Evolutionary conservation across 2,797 vertebrate genomes (phyloP).

Genomic region (Brotogeris chrysoptera): DNA sequence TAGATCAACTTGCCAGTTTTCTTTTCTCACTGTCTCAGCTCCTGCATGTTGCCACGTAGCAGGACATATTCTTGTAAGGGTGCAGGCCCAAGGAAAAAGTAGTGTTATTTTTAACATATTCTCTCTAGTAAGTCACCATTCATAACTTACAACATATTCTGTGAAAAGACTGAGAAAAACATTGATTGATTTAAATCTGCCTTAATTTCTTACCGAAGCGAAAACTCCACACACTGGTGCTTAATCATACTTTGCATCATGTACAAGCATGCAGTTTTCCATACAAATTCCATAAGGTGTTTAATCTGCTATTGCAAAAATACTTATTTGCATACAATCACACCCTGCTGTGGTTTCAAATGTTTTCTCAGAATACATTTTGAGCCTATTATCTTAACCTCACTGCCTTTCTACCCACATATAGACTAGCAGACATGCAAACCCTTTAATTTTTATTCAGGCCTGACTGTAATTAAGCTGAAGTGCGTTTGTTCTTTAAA

Average conservation of each 20-base stretch:
- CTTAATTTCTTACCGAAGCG: constrained; percentile 44
- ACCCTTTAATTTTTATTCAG: constrained; percentile 57
- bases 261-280: constrained; percentile 57
- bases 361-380: constrained; percentile 58
- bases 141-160: not conserved
- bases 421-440: constrained; percentile 52
- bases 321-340: constrained; percentile 69
- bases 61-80: not conserved
- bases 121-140: not conserved
- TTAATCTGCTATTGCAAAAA: constrained; percentile 70
- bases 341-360: constrained; percentile 65
- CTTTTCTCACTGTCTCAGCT: not conserved
- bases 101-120: not conserved
- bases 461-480: constrained; percentile 46
- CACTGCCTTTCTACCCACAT: constrained; percentile 64
- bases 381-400: constrained; percentile 64
- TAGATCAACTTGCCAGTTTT: not conserved
- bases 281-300: constrained; percentile 62
- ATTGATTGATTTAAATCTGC: constrained; percentile 47
- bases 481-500: constrained; percentile 22
- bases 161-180: not conserved
- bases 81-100: not conserved
- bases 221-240: constrained; percentile 21
- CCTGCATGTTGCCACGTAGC: not conserved
- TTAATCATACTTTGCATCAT: constrained; percentile 57